Evolutionary conservation across 2,113 vertebrate species (phyloP).

Genomic region (Pterocles orientalis): DNA sequence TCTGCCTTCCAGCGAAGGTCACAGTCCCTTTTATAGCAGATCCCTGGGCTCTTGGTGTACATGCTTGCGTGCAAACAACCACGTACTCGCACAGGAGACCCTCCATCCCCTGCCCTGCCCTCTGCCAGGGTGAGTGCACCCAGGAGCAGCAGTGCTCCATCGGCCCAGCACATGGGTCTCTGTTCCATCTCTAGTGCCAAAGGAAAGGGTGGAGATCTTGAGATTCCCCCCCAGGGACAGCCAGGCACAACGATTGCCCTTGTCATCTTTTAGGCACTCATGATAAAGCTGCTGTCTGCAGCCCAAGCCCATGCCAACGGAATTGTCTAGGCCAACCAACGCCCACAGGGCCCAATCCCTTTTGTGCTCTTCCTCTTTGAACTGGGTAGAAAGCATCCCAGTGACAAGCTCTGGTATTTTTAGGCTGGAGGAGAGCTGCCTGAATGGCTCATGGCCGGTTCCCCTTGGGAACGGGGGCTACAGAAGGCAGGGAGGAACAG

Average conservation of each 20-base stretch:
- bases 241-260: background rate
- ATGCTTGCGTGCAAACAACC: background rate
- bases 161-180: background rate
- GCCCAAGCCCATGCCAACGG: background rate
- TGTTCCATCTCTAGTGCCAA: background rate
- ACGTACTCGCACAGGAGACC: background rate
- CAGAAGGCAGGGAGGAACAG: background rate
- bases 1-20: background rate
- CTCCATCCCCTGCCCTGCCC: too few species aligned
- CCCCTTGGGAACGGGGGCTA: background rate
- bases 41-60: background rate
- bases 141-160: background rate
- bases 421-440: conserved; percentile 1
- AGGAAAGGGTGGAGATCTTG: background rate
- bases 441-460: background rate
- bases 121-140: background rate
- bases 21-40: background rate
- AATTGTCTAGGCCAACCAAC: background rate
- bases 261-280: background rate
- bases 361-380: conserved; percentile 39
- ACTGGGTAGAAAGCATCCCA: background rate
- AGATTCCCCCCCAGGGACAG: background rate
- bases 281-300: conserved; percentile 7
- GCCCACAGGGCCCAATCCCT: background rate
- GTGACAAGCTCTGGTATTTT: conserved; percentile 31